Evolutionary conservation across 2,797 vertebrate genomes (phyloP), one percentile per base, ranked within the genome.

Genomic region (Pseudomugil gertrudae): DNA sequence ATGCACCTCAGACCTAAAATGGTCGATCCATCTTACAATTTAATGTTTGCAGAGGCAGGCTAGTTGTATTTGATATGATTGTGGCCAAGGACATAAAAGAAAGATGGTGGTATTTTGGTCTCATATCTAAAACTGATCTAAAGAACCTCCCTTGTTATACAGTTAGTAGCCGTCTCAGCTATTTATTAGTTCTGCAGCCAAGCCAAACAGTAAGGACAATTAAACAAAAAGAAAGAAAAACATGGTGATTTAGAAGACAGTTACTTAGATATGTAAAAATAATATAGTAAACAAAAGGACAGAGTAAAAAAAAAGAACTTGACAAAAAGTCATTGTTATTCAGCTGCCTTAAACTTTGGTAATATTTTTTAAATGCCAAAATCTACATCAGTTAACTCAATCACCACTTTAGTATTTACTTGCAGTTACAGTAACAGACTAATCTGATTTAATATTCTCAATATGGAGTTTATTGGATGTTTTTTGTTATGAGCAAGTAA

Each of bases 31-130:
- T 77, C 63, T 70, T 51, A 47, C 27, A 64, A 72, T 76, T 75
- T 80, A 54, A 85, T 80, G 83, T 89, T 82, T 89, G 79, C 84
- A 74, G 64, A 71, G 67, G 76, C 63, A 57, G 57, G 64, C 36
- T 29, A 24, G 55, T 55, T 11, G 43, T 35, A 64, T 62, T 56
- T 56, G 58, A 29, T 73, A 30, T 73, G 81, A 70, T 63, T 70
- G 30, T 45, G 43, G 67, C 69, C 80, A 89, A 92, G 88, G 89
- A 76, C 76, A 57, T 60, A 74, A 79, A 70, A 45, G 63, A 55
- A 66, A 74, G 78, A 70, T 40, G 61, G 50, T 64, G 19, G 40
- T 50, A 30, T 60, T 76, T 61, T 63, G 69, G 61, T 47, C 21
- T 2, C 43, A 59, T 57, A 80, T 26, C 38, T 40, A 72, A 71